These are phyloP conservation scores for Acanthornis magna DNA, from an alignment of 2,797 vertebrate species.

Conservation along the genomic window DNA sequence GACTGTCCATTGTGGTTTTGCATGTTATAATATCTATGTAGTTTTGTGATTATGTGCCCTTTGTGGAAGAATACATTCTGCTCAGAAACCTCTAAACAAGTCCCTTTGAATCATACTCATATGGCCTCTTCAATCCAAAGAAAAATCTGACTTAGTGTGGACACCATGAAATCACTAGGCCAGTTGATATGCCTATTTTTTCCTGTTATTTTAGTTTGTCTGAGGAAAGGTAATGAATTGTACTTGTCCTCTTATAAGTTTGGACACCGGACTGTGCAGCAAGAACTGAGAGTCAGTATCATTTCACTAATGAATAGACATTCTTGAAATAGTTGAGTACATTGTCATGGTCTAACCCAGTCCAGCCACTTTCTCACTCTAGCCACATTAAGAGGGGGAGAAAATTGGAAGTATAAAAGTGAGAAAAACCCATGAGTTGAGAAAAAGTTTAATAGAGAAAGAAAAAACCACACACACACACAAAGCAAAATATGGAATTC, in stretches of 20 bases:
- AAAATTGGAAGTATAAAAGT: background rate
- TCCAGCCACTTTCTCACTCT: accelerated
- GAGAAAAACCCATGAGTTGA: accelerated
- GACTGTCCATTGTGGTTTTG: background rate
- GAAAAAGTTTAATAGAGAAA: background rate
- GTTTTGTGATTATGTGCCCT: background rate
- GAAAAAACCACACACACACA: accelerated
- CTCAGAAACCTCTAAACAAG: background rate
- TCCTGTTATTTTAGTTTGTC: background rate
- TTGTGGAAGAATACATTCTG: background rate
- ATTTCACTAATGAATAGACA: background rate
- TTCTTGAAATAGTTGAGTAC: background rate
- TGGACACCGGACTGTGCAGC: background rate
- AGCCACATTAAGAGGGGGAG: accelerated
- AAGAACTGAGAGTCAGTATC: background rate
- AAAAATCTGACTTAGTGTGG: background rate
- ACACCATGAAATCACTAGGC: background rate
- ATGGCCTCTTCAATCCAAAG: background rate
- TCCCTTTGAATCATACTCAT: accelerated
- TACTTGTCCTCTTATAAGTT: background rate
- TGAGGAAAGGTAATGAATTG: background rate
- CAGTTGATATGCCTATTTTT: background rate
- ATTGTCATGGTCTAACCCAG: accelerated
- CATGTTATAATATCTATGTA: background rate
- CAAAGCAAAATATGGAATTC: background rate